Conservation (phyloP, 2,797 vertebrate species). For the Pogonophryne albipinna region DNA sequence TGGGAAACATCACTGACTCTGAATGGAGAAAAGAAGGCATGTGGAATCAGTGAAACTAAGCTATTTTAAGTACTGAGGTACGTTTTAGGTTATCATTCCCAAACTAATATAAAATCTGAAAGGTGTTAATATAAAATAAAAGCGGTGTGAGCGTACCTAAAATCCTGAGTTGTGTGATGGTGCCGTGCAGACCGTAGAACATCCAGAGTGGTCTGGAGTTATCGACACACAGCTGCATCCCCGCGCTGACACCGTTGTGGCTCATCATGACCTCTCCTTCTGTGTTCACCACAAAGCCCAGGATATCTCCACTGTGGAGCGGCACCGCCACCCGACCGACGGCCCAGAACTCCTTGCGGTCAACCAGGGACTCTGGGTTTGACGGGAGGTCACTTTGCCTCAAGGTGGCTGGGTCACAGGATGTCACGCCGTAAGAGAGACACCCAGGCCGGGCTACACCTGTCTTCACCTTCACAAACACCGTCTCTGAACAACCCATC, state of each 20-base stretch:
- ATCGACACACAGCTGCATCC: conserved; percentile 94
- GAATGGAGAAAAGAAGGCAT: background rate
- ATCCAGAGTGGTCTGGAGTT: conserved; percentile 96
- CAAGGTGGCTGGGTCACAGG: conserved; percentile 90
- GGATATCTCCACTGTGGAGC: conserved; percentile 91
- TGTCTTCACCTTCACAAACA: conserved; percentile 91
- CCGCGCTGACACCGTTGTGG: conserved; percentile 88
- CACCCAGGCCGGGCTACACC: conserved; percentile 71
- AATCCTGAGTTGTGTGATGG: conserved; percentile 92
- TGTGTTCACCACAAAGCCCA: conserved; percentile 90
- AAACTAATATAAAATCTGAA: background rate
- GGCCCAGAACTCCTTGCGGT: conserved; percentile 96
- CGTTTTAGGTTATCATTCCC: background rate
- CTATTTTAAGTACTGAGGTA: background rate
- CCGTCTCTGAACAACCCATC: conserved; percentile 88
- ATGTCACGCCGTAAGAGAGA: conserved; percentile 92
- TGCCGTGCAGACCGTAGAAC: conserved; percentile 91
- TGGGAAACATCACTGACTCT: background rate
- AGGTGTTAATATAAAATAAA: background rate
- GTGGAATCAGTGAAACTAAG: background rate
- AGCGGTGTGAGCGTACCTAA: conserved; percentile 83
- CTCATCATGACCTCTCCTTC: conserved; percentile 93
- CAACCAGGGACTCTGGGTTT: conserved; percentile 90
- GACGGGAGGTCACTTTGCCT: conserved; percentile 91
- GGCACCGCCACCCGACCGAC: conserved; percentile 87